phyloP scores from a whole-genome alignment of 2,888 invertebrate genomes.

The Cepaea hortensis region DNA sequence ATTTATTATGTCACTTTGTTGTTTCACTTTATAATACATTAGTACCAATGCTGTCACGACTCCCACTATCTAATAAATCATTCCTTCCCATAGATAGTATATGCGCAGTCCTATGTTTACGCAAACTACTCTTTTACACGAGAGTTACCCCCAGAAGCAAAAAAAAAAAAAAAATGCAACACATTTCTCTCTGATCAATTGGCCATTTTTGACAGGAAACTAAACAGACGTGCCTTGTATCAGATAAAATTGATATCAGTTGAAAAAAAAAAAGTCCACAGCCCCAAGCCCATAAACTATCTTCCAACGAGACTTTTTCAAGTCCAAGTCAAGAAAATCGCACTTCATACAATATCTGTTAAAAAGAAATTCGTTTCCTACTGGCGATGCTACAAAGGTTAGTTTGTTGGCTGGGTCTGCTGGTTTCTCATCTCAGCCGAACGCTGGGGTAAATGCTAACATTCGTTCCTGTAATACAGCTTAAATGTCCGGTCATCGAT shows the following conservation, averaged over 20 bases:
- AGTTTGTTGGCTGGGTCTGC: background rate
- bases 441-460: constrained; percentile 6
- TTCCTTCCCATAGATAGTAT: no score
- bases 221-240: background rate
- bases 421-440: constrained; percentile 11
- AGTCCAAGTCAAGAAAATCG: background rate
- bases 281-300: background rate
- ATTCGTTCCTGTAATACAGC: constrained; percentile 2
- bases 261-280: background rate
- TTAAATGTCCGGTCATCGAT: constrained; percentile 26
- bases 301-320: background rate
- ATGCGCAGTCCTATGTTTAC: no score
- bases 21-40: no score
- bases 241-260: background rate
- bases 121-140: no score
- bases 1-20: no score
- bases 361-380: no score
- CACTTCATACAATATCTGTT: background rate
- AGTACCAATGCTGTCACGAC: no score
- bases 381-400: background rate
- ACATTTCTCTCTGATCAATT: no score
- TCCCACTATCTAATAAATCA: no score
- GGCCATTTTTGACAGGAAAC: background rate
- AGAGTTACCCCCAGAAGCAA: no score
- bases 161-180: no score